Evolutionary conservation across 2,113 vertebrate genomes (phyloP).

Genomic region (Lepisosteus oculatus): DNA sequence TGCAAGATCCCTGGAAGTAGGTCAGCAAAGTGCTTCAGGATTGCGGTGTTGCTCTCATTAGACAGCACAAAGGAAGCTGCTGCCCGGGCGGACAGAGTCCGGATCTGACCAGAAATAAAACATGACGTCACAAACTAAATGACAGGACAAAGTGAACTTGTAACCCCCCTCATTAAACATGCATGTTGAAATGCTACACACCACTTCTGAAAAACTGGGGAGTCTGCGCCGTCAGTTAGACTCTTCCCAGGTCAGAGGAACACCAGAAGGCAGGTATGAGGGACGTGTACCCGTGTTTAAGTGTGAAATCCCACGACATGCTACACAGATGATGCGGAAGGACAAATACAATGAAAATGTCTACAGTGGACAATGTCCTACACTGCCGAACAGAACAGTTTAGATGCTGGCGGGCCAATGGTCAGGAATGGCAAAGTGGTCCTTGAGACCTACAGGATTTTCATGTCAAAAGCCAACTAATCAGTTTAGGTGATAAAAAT

Average conservation of each 20-base stretch:
- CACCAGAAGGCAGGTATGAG: not conserved
- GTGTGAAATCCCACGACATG: no score
- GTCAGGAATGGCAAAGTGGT: no score
- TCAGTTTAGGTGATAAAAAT: no score
- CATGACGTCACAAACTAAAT: not conserved
- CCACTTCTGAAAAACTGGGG: no score
- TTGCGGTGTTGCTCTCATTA: slow-evolving; percentile 85
- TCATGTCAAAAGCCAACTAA: no score
- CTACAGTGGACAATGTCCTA: no score
- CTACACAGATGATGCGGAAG: no score
- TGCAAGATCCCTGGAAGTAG: slow-evolving; percentile 90
- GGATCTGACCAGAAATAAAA: slow-evolving; percentile 66
- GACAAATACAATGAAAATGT: no score
- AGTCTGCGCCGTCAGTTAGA: not conserved
- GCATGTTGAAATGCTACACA: no score
- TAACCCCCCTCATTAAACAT: not conserved
- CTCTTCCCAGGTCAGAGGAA: not conserved
- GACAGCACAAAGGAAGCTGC: slow-evolving; percentile 92
- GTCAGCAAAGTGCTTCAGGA: slow-evolving; percentile 95
- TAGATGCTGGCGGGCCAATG: no score
- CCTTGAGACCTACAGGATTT: no score
- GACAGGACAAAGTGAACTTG: not conserved
- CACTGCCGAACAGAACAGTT: no score
- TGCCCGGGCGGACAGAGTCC: slow-evolving; percentile 85
- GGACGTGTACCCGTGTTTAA: not conserved